Conservation (phyloP, 2,797 vertebrate genomes). For the Diglossa cyanea region DNA sequence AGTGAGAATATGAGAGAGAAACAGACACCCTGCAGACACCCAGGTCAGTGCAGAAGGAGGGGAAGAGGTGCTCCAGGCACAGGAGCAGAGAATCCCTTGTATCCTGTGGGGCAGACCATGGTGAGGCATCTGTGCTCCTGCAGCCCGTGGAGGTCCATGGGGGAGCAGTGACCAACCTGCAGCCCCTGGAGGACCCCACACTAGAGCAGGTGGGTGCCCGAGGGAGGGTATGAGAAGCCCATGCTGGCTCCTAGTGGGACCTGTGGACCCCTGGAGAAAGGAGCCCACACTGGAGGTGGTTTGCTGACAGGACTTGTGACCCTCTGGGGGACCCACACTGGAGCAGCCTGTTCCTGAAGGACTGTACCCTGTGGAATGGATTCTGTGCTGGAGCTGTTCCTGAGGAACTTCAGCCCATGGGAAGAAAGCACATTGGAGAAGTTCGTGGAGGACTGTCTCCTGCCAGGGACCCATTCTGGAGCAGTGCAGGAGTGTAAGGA, state of each 20-base stretch:
- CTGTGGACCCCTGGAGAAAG: background rate
- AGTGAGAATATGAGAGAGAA: background rate
- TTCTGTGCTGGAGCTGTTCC: background rate
- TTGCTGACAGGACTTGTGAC: background rate
- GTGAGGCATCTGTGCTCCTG: background rate
- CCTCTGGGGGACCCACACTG: background rate
- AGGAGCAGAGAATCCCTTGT: background rate
- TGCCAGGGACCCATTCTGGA: background rate
- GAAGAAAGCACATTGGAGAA: background rate
- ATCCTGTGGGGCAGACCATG: fast-evolving
- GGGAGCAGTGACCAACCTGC: too few relatives aligned
- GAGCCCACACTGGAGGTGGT: background rate
- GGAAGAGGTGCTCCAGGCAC: background rate
- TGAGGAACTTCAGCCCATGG: background rate
- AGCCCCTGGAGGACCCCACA: fast-evolving
- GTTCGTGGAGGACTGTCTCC: too few relatives aligned
- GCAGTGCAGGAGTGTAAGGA: background rate
- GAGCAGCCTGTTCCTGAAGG: background rate
- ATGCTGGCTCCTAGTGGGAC: background rate
- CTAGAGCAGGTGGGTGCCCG: fast-evolving
- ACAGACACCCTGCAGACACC: background rate
- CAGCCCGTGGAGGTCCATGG: background rate
- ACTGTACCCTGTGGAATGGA: background rate
- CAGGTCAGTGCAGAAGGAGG: background rate
- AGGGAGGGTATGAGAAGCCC: background rate